A percentile compares a stretch with the other conserved stretches of the same genome.
phyloP scores from a whole-genome alignment of 2,113 vertebrate species.

The Dinomys branickii region DNA sequence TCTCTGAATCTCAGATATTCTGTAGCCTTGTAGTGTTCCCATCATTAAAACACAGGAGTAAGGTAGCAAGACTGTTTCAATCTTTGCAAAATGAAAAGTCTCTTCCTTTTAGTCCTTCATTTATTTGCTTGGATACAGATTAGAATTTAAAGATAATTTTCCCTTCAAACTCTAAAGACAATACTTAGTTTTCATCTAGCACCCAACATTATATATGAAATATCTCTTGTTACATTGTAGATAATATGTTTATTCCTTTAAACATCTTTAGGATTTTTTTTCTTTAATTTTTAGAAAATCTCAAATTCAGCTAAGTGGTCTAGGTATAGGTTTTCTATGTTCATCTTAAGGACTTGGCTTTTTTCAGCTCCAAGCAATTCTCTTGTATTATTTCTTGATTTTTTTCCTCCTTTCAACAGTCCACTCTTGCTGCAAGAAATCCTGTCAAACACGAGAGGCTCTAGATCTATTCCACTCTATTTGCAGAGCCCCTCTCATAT shows the following conservation, averaged over 20 bases:
- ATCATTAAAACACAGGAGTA: background rate
- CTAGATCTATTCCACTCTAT: background rate
- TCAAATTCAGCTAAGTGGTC: background rate
- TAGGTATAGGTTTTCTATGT: background rate
- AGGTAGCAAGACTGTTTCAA: background rate
- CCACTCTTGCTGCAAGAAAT: background rate
- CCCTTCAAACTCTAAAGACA: constrained; percentile 16
- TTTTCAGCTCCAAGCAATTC: background rate
- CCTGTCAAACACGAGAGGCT: background rate
- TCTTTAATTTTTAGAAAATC: background rate
- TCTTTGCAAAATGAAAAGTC: background rate
- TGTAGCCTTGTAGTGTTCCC: background rate
- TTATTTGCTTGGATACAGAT: background rate
- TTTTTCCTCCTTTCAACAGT: background rate
- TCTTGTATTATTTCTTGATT: background rate
- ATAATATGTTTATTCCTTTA: background rate
- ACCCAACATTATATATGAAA: background rate
- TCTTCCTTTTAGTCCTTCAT: background rate
- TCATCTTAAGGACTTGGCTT: background rate
- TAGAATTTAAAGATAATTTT: constrained; percentile 13
- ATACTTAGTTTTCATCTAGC: background rate
- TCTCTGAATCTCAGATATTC: background rate
- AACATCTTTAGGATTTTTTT: background rate
- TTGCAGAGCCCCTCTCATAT: background rate
- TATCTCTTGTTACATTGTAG: background rate